A percentile compares a stretch with the other conserved stretches of the same genome.
Evolutionary conservation across 2,113 vertebrate species (phyloP).

Genomic region (Phylloscopus trochilus): DNA sequence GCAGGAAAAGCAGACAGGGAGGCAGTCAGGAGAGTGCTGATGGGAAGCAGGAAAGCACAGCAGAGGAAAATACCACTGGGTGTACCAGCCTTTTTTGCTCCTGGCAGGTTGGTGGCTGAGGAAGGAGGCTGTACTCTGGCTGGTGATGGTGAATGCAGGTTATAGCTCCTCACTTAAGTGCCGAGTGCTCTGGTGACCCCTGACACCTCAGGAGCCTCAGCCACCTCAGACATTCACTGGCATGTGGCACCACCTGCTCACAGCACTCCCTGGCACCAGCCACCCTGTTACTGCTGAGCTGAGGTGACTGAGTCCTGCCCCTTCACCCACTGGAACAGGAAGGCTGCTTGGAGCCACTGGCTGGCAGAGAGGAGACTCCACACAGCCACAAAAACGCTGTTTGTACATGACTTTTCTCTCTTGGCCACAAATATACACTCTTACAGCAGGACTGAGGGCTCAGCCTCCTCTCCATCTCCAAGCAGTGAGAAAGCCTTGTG

Average conservation of each 20-base stretch:
- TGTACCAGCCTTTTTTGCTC: background rate
- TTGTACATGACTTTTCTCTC: fast-evolving
- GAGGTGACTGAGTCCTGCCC: background rate
- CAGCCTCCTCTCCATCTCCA: background rate
- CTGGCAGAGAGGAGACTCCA: background rate
- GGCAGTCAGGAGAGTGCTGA: background rate
- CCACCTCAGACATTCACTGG: background rate
- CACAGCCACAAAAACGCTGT: background rate
- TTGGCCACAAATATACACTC: background rate
- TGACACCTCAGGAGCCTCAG: too few species aligned
- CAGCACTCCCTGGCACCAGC: background rate
- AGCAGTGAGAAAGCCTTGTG: background rate
- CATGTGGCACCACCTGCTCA: background rate
- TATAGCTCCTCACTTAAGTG: background rate
- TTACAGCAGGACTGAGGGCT: background rate
- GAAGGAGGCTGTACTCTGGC: background rate
- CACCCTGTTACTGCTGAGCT: background rate
- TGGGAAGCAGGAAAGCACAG: background rate
- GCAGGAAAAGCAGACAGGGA: background rate
- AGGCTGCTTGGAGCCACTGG: background rate
- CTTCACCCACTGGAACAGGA: background rate
- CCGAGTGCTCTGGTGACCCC: background rate
- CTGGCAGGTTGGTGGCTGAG: background rate
- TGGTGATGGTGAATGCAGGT: background rate
- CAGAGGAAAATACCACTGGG: background rate